Percentiles rank a stretch among this genome's conserved stretches.
These are phyloP conservation scores for Epinotia ramella DNA, from an alignment of 2,888 invertebrate genomes.

Conservation along the genomic window DNA sequence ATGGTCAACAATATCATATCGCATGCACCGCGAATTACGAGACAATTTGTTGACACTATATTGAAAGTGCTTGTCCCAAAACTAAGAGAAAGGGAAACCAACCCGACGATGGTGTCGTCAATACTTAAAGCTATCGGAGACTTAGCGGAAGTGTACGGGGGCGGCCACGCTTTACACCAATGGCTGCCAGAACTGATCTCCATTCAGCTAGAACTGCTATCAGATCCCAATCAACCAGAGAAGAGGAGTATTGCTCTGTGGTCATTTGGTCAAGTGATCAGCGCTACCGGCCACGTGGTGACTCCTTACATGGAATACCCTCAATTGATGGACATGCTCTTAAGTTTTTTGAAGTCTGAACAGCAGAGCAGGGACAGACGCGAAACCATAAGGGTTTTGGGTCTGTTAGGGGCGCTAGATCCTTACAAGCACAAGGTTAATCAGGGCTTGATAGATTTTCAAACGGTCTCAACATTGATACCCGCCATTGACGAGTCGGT, in stretches of 20 bases:
- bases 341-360: slow-evolving; percentile 97
- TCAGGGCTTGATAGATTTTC: slow-evolving; percentile 95
- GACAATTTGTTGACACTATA: slow-evolving; percentile 98
- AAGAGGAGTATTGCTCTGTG: slow-evolving; percentile 97
- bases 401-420: slow-evolving; percentile 97
- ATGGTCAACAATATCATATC: slow-evolving; percentile 98
- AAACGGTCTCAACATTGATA: slow-evolving; percentile 92
- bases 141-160: slow-evolving; percentile 95
- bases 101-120: slow-evolving; percentile 95
- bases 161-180: slow-evolving; percentile 93
- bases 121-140: slow-evolving; percentile 97
- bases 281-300: slow-evolving; percentile 98
- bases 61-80: slow-evolving; percentile 96
- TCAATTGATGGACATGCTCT: slow-evolving; percentile 94
- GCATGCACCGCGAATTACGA: slow-evolving; percentile 96
- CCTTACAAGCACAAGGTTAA: slow-evolving; percentile 99
- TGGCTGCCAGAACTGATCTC: slow-evolving; percentile 96
- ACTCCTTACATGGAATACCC: slow-evolving; percentile 98
- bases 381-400: slow-evolving; percentile 97
- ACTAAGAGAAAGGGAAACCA: slow-evolving; percentile 93
- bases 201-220: slow-evolving; percentile 96
- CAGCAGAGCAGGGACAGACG: slow-evolving; percentile 93
- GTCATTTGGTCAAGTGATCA: slow-evolving; percentile 97
- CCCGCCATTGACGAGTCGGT: slow-evolving; percentile 89
- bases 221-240: slow-evolving; percentile 96